Percentiles rank a stretch among this genome's conserved stretches.
These are phyloP conservation scores for Corbicula japonica DNA, from an alignment of 2,888 invertebrate species.

Conservation along the genomic window DNA sequence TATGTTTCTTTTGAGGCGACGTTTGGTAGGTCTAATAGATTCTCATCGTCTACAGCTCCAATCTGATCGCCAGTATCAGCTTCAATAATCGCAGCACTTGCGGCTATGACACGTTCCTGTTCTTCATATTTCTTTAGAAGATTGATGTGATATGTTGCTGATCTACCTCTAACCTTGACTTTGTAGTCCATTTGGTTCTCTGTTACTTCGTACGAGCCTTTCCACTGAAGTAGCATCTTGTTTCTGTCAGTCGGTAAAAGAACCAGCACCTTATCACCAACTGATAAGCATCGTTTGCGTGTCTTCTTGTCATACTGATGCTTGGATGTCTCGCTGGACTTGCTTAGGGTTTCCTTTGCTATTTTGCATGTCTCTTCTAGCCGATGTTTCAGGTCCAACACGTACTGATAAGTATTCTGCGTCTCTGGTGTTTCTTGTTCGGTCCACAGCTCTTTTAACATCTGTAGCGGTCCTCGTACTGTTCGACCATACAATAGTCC, in stretches of 20 bases:
- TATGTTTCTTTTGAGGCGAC: too few species aligned
- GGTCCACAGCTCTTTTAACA: neutral
- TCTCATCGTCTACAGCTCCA: neutral
- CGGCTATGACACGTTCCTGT: neutral
- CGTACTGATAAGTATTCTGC: too few species aligned
- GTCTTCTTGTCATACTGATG: neutral
- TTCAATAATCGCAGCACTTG: neutral
- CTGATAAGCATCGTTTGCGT: neutral
- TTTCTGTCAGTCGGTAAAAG: too few species aligned
- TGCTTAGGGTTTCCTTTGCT: conserved; percentile 4
- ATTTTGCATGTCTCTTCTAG: too few species aligned
- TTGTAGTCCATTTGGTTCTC: neutral
- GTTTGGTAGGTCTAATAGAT: too few species aligned
- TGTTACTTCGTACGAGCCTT: too few species aligned
- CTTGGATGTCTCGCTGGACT: neutral
- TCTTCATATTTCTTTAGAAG: conserved; percentile 9
- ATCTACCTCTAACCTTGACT: neutral
- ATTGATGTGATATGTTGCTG: neutral
- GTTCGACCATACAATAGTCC: too few species aligned
- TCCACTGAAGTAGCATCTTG: too few species aligned
- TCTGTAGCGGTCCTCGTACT: too few species aligned
- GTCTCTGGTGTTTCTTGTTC: too few species aligned
- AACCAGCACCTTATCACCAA: neutral
- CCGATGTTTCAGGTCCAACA: too few species aligned
- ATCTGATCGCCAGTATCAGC: neutral